These are phyloP conservation scores for Oscheius sp. DNA, from an alignment of 2,888 invertebrate species.

Conservation along the genomic window DNA sequence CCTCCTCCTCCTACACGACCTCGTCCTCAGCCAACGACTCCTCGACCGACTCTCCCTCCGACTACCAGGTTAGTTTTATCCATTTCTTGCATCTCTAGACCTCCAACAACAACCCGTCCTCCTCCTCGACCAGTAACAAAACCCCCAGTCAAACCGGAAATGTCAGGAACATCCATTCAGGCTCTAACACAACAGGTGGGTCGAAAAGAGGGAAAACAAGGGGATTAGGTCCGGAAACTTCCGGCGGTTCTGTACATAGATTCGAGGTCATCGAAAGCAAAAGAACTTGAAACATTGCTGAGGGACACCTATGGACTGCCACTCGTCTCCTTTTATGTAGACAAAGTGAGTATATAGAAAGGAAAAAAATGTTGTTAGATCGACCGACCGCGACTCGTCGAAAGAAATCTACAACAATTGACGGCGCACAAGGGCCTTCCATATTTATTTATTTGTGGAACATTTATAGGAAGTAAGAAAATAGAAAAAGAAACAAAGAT, in stretches of 20 bases:
- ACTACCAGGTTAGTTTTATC: slow-evolving; percentile 24
- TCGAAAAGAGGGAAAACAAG: not conserved
- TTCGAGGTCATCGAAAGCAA: slow-evolving; percentile 51
- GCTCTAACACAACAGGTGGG: slow-evolving; percentile 65
- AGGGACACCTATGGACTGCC: slow-evolving; percentile 67
- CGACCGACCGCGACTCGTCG: slow-evolving; percentile 59
- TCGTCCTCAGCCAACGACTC: slow-evolving; percentile 35
- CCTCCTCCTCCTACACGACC: slow-evolving; percentile 28
- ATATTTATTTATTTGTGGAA: slow-evolving; percentile 69
- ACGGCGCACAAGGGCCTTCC: slow-evolving; percentile 68
- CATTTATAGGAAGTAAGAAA: slow-evolving; percentile 67
- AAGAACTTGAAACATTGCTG: slow-evolving; percentile 53
- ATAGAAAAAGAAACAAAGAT: too few species aligned
- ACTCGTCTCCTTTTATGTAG: slow-evolving; percentile 68
- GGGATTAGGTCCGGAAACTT: slow-evolving; percentile 63
- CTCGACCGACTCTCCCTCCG: slow-evolving; percentile 16
- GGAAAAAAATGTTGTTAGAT: slow-evolving; percentile 37
- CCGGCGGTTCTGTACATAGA: slow-evolving; percentile 68
- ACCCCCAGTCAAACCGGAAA: slow-evolving; percentile 29
- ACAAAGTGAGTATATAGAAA: slow-evolving; percentile 51
- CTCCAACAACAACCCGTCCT: slow-evolving; percentile 28
- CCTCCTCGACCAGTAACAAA: slow-evolving; percentile 27
- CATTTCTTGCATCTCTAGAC: too few species aligned
- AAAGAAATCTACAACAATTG: slow-evolving; percentile 63
- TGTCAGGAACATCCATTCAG: slow-evolving; percentile 54